Conservation (phyloP, 2,113 vertebrate species). For the Podocnemis expansa region DNA sequence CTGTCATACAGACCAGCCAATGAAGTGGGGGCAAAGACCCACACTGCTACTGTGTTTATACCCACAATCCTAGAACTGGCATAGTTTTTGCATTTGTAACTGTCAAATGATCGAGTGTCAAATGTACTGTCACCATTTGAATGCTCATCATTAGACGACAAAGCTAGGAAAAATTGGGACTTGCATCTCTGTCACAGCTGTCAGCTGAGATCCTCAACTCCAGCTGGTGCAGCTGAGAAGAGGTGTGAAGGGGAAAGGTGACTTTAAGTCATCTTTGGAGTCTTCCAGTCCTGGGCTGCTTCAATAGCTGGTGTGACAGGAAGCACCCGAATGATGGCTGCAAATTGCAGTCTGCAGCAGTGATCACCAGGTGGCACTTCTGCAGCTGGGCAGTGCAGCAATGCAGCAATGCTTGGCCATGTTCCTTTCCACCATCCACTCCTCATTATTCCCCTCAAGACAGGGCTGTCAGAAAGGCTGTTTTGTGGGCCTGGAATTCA, state of each 20-base stretch:
- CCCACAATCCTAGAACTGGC: background rate
- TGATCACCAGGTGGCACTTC: background rate
- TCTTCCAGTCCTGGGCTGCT: background rate
- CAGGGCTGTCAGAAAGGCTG: background rate
- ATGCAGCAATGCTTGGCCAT: background rate
- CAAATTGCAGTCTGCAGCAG: background rate
- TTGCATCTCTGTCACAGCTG: background rate
- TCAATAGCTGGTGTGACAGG: background rate
- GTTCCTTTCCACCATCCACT: background rate
- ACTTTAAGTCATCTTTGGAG: background rate
- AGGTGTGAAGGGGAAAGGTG: background rate
- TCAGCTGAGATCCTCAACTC: background rate
- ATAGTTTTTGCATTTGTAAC: background rate
- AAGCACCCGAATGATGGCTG: background rate
- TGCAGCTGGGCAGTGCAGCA: background rate
- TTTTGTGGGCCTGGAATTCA: background rate
- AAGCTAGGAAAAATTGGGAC: background rate
- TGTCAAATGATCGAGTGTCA: background rate
- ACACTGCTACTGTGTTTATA: background rate
- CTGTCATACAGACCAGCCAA: background rate
- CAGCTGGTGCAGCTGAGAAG: accelerated
- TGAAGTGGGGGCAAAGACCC: background rate
- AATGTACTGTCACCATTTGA: background rate
- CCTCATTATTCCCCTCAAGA: background rate
- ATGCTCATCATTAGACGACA: background rate